Base-by-base conservation (phyloP, 2,888 invertebrate species). In the Leucophenga maculata region DNA sequence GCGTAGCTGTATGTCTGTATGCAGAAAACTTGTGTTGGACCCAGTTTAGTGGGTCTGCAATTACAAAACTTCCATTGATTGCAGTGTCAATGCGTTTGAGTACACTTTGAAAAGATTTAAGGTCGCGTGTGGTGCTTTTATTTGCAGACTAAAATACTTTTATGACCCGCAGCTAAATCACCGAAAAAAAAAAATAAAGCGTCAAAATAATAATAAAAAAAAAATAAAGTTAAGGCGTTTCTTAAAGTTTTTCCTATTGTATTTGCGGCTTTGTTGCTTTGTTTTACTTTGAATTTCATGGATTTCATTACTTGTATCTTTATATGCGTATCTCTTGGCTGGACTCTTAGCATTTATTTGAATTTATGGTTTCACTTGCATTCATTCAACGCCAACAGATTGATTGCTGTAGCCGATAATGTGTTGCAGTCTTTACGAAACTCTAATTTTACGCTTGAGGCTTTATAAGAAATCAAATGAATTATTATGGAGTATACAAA, bases 331-430 rank as follows among this genome's bases (percentile, higher is more conserved):
- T 26, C 26, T 26, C 26, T 26, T 26, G 20, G 6, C 60, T 67
- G 70, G 66, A 74, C 71, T 20, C 60, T 16, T 18, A 48, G n/a
- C 75, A 72, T 78, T 78, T 78, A 80, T 77, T 77, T 77, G 76
- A 84, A 82, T 80, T 80, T 83, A 80, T 80, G 84, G 83, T 84
- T 84, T 80, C 81, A 84, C 83, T 84, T 77, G 83, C 75, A 48
- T 18, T 39, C 39, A 39, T 39, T 39, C 9, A 39, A 16, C 26
- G 48, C 26, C 26, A 55, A 26, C 70, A 84, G 83, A 85, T 83
- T 85, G 85, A 85, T 83, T 75, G 77, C 78, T 77, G 79, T 76
- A 39, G 39, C 39, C 82, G 83, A 83, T 83, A 83, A 78, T 79
- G 76, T 75, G 78, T 77, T 84, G 83, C 83, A 83, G 78, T 76